phyloP scores from a whole-genome alignment of 2,797 vertebrate genomes.

The Hybognathus amarus region DNA sequence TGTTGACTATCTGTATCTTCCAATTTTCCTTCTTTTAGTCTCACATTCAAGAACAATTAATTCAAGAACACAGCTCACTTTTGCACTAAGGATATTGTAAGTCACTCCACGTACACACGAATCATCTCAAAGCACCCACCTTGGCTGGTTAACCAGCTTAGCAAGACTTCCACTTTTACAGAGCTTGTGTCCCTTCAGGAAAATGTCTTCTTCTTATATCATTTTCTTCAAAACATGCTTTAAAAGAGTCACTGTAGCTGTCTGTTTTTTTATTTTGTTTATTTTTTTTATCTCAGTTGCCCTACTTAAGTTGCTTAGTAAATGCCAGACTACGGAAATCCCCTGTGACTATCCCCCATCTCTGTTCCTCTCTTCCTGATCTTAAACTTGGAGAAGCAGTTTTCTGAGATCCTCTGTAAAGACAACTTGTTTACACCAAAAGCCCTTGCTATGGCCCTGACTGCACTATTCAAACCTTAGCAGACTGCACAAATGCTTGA shows the following conservation, averaged over 20 bases:
- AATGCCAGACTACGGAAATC: slow-evolving; percentile 62
- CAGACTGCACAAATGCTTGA: slow-evolving; percentile 28
- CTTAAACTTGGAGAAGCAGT: slow-evolving; percentile 40
- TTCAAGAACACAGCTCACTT: slow-evolving; percentile 25
- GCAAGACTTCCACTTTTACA: slow-evolving; percentile 75
- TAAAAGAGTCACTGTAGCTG: slow-evolving; percentile 48
- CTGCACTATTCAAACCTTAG: not conserved
- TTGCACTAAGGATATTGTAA: slow-evolving; percentile 22
- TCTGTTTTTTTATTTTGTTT: slow-evolving; percentile 53
- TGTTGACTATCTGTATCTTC: not conserved
- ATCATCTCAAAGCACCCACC: slow-evolving; percentile 75
- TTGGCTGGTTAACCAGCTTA: slow-evolving; percentile 87
- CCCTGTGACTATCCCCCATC: slow-evolving; percentile 56
- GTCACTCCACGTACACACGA: not conserved
- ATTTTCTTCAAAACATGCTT: slow-evolving; percentile 52
- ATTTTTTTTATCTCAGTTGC: slow-evolving; percentile 57
- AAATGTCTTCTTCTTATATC: slow-evolving; percentile 70
- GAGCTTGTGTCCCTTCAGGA: slow-evolving; percentile 72
- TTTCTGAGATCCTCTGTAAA: slow-evolving; percentile 20
- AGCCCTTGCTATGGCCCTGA: slow-evolving; percentile 16
- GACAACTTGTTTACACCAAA: slow-evolving; percentile 42
- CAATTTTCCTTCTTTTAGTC: not conserved
- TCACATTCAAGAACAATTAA: slow-evolving; percentile 30
- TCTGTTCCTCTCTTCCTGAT: slow-evolving; percentile 65
- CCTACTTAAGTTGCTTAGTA: slow-evolving; percentile 58